Evolutionary conservation across 2,888 invertebrate genomes (phyloP).

Genomic region (Operophtera brumata): DNA sequence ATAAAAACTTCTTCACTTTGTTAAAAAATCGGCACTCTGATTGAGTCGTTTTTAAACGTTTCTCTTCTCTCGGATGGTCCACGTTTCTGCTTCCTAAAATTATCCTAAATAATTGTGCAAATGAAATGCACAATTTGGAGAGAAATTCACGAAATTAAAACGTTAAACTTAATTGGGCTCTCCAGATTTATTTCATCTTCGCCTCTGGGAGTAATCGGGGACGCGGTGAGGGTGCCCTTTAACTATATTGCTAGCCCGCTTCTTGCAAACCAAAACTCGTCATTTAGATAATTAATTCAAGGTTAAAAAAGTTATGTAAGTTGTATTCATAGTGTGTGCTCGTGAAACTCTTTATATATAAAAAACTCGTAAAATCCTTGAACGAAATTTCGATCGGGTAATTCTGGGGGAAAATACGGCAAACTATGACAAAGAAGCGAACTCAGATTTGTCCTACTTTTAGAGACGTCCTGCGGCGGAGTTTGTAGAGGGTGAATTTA

Average conservation of each 20-base stretch:
- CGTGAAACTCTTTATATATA: constrained; percentile 6
- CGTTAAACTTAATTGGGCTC: constrained; percentile 30
- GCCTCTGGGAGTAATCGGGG: constrained; percentile 33
- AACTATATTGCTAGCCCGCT: constrained; percentile 18
- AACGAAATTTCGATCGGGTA: not conserved
- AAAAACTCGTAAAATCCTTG: too few species aligned
- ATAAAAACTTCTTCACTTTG: too few species aligned
- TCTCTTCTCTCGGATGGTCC: not conserved
- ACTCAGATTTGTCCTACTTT: constrained; percentile 12
- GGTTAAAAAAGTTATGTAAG: constrained; percentile 17
- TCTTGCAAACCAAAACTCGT: too few species aligned
- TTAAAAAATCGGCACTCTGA: too few species aligned
- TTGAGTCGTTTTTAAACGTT: too few species aligned
- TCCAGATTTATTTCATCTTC: constrained; percentile 29
- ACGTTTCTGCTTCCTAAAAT: not conserved
- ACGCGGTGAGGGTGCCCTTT: constrained; percentile 19
- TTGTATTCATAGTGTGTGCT: constrained; percentile 10
- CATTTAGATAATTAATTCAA: too few species aligned
- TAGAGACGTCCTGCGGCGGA: constrained; percentile 3
- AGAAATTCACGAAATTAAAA: constrained; percentile 28
- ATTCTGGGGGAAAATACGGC: not conserved
- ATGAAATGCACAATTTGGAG: constrained; percentile 5
- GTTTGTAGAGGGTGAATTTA: not conserved
- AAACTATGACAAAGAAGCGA: constrained; percentile 9
- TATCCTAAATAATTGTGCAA: constrained; percentile 3